These are phyloP conservation scores for Harpagoxenus sublaevis DNA, from an alignment of 2,888 invertebrate genomes.

Conservation along the genomic window DNA sequence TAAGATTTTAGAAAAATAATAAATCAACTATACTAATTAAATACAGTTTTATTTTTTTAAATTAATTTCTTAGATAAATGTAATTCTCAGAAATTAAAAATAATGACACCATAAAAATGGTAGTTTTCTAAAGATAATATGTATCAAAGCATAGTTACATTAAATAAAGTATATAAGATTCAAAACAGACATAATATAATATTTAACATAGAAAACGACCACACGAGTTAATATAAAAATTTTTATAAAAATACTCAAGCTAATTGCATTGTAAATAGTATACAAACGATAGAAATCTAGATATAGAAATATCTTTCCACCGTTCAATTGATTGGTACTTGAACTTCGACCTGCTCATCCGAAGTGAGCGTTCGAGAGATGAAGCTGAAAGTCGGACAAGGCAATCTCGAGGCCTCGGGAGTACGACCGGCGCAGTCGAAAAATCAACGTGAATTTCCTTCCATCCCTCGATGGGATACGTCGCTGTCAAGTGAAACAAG, in stretches of 20 bases:
- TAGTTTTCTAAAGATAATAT: not conserved
- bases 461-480: conserved; percentile 59
- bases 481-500: conserved; percentile 55
- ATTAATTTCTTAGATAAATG: not conserved
- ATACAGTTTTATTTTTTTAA: not conserved
- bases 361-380: conserved; percentile 1
- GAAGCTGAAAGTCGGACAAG: conserved; percentile 24
- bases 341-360: conserved; percentile 11
- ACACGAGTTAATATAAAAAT: not conserved
- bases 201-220: not conserved
- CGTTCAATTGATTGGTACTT: not conserved
- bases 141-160: not conserved
- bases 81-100: not conserved
- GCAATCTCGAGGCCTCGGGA: conserved; percentile 17
- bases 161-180: not conserved
- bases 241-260: conserved; percentile 4
- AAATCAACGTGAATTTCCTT: conserved; percentile 73
- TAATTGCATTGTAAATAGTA: not conserved
- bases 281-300: not conserved
- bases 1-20: not conserved
- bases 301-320: not conserved
- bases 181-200: not conserved
- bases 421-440: conserved; percentile 33
- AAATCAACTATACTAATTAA: not conserved
- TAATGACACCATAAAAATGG: not conserved